Evolutionary conservation across 1,140 invertebrate genomes (phyloP), one percentile per base, ranked within the genome.

Genomic region (Ceratosolen fusciceps): DNA sequence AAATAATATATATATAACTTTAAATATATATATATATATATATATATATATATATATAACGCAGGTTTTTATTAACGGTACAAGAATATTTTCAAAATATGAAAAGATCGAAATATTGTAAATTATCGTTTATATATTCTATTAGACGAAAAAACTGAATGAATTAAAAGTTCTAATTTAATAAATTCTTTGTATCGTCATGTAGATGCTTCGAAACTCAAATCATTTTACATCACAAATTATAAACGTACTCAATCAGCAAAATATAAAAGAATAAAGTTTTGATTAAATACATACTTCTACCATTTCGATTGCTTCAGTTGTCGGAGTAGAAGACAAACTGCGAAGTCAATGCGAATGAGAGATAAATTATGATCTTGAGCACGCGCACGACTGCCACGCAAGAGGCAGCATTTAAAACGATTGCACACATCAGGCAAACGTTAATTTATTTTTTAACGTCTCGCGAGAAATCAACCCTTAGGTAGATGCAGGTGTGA

Each of bases 361-460:
- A 2, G 31, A 21, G 16, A 10, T 65, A 65, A 65, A 65, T 65
- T 9, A 26, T 58, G 14, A n/a, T 60, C 26, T 4, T 16, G 29
- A 34, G 8, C 16, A 16, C 29, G 24, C 1, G 56, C 5, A 52
- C 49, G 49, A 16, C 12, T 52, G 5, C 14, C 9, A 0, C 24
- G 8, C 56, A 14, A 7, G 56, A 9, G 24, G 3, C 56, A 8
- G 19, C 16, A 34, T 34, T 21, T 62, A 19, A 14, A 16, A 16
- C 26, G 29, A 62, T 62, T 19, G 26, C 58, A 29, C 4, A 29
- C 29, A 31, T 37, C 34, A 7, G 60, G 5, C 24, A n/a, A 37
- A 56, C 8, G 29, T 34, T 34, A 72, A 54, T 72, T 49, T 47
- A 72, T 72, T 72, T 72, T 72, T 72, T 72, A 72, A 72, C 70